Evolutionary conservation across 2,113 vertebrate species (phyloP).

Genomic region (Melanostigma gelatinosum): DNA sequence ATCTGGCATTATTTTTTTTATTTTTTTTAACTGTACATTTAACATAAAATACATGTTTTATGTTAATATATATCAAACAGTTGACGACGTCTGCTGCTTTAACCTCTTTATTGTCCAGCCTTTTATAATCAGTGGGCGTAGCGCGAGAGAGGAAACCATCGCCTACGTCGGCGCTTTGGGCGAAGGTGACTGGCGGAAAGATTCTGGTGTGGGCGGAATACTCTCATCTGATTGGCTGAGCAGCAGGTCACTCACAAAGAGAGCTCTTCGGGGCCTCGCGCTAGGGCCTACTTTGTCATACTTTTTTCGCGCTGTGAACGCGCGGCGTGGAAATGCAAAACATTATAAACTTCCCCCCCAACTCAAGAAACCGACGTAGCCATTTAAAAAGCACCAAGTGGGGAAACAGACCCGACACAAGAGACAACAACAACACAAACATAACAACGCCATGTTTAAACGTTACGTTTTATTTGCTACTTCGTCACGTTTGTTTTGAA

Average conservation of each 20-base stretch:
- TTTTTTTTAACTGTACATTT: too few species aligned
- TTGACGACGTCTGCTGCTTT: not conserved
- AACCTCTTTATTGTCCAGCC: constrained; percentile 68
- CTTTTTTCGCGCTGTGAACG: constrained; percentile 54
- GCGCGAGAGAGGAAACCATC: constrained; percentile 2
- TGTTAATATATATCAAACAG: too few species aligned
- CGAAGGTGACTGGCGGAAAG: constrained; percentile 21
- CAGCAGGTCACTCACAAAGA: constrained; percentile 52
- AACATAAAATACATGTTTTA: too few species aligned
- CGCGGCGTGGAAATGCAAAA: constrained; percentile 58
- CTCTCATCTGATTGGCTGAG: constrained; percentile 44
- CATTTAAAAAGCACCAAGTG: not conserved
- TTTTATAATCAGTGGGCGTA: constrained; percentile 75
- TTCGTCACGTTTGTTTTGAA: constrained; percentile 80
- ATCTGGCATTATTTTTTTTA: too few species aligned
- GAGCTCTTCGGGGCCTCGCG: constrained; percentile 66
- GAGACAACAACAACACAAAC: not conserved
- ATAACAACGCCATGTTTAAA: not conserved
- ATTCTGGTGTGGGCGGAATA: not conserved
- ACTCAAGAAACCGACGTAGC: not conserved
- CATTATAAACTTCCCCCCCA: constrained; percentile 60
- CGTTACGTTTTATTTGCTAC: constrained; percentile 12
- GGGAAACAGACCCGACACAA: too few species aligned
- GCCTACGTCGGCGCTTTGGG: not conserved
- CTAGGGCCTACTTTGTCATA: constrained; percentile 74